Evolutionary conservation across 2,113 vertebrate species (phyloP).

Genomic region (Elachura formosa): DNA sequence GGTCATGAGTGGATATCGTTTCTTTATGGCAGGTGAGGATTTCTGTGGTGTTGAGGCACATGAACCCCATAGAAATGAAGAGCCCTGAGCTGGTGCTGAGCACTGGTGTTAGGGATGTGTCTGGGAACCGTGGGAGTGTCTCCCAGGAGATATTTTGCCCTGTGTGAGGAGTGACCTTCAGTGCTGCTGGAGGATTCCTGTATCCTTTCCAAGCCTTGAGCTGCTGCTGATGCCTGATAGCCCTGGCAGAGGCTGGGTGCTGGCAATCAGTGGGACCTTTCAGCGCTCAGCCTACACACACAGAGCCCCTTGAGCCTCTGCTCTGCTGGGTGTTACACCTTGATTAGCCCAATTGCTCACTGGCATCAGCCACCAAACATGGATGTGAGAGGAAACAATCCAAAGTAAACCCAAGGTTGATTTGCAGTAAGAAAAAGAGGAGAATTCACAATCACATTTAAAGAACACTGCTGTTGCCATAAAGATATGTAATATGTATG

Average conservation of each 20-base stretch:
- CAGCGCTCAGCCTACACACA: neutral
- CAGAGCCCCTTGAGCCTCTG: constrained; percentile 3
- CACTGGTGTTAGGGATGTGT: neutral
- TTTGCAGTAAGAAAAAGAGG: neutral
- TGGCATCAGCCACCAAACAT: neutral
- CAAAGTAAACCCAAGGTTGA: neutral
- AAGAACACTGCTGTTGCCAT: neutral
- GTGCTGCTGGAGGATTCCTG: neutral
- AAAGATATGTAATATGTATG: no score
- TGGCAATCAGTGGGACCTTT: neutral
- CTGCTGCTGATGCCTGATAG: fast-evolving
- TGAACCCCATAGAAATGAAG: neutral
- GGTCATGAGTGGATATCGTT: neutral
- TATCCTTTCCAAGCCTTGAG: neutral
- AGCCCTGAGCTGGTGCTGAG: neutral
- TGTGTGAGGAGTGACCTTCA: neutral
- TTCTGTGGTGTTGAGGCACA: neutral
- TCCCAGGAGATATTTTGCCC: neutral
- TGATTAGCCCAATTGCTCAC: neutral
- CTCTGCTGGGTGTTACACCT: neutral
- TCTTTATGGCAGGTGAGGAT: neutral
- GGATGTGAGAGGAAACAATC: neutral
- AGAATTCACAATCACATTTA: neutral
- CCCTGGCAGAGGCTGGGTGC: neutral
- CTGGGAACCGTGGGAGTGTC: neutral